A percentile compares a stretch with the other conserved stretches of the same genome.
phyloP scores from a whole-genome alignment of 1,140 invertebrate species.

The Bombus terrestris region DNA sequence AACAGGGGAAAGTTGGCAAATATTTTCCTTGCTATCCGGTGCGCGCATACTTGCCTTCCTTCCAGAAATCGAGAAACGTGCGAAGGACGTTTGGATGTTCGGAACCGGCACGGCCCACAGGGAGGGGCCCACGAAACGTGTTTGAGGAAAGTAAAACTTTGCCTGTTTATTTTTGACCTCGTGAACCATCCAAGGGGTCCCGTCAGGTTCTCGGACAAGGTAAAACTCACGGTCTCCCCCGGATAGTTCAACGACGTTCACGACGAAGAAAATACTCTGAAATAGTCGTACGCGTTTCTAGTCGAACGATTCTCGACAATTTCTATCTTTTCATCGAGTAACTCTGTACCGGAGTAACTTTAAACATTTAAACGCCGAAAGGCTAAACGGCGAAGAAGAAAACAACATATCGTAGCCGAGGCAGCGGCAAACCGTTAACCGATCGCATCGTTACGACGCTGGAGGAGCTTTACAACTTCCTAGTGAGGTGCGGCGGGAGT shows the following conservation, averaged over 20 bases:
- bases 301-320: neutral
- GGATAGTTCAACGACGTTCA: neutral
- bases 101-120: neutral
- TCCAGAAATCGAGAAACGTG: slow-evolving; percentile 60
- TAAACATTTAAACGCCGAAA: neutral
- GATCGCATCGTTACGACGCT: neutral
- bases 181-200: slow-evolving; percentile 50
- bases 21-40: slow-evolving; percentile 58
- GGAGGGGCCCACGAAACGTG: slow-evolving; percentile 43
- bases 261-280: neutral
- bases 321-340: neutral
- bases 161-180: slow-evolving; percentile 74
- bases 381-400: neutral
- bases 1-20: slow-evolving; percentile 59
- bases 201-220: slow-evolving; percentile 44
- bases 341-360: neutral
- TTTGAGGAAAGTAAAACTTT: slow-evolving; percentile 54
- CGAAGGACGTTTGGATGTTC: slow-evolving; percentile 44
- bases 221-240: slow-evolving; percentile 31
- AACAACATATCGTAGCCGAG: neutral
- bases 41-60: slow-evolving; percentile 25
- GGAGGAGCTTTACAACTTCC: neutral
- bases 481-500: neutral
- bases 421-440: slow-evolving; percentile 3
- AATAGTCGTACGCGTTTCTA: neutral